Conservation (phyloP, 92 coral and sea anemone species). For the Scolanthus callimorphus region DNA sequence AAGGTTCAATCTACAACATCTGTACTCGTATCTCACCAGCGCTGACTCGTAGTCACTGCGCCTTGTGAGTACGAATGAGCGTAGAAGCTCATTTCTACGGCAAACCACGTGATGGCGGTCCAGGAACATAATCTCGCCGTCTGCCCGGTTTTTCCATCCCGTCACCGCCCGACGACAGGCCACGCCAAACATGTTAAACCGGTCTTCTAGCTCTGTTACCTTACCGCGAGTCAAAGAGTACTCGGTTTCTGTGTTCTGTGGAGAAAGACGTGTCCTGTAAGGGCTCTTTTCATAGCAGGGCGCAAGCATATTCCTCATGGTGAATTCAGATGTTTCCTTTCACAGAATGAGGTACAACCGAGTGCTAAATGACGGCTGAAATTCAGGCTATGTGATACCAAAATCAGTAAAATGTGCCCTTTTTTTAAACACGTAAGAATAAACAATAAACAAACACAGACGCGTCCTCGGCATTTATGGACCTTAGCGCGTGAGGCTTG, state of each 20-base stretch:
- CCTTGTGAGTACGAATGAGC: constrained; percentile 38
- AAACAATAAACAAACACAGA: too few species aligned
- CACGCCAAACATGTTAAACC: constrained; percentile 44
- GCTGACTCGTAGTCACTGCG: constrained; percentile 27
- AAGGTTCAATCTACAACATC: constrained; percentile 58
- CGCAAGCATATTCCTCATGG: too few species aligned
- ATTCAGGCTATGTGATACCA: too few species aligned
- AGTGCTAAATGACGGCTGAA: too few species aligned
- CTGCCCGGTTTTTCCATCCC: constrained; percentile 54
- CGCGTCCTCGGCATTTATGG: too few species aligned
- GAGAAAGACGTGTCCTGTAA: constrained; percentile 5
- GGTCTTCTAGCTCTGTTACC: constrained; percentile 37
- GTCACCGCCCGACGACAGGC: constrained; percentile 50
- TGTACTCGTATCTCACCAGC: constrained; percentile 48
- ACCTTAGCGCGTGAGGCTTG: too few species aligned
- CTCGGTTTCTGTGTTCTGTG: constrained; percentile 37
- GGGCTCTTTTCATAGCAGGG: too few species aligned
- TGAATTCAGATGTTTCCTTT: too few species aligned
- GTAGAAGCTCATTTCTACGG: constrained; percentile 47
- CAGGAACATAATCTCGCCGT: constrained; percentile 57
- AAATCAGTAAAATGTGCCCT: too few species aligned
- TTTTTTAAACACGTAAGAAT: too few species aligned
- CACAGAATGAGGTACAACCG: too few species aligned
- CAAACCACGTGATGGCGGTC: constrained; percentile 67
- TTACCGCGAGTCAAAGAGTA: constrained; percentile 30